A percentile compares a stretch with the other conserved stretches of the same genome.
phyloP scores from a whole-genome alignment of 2,888 invertebrate species.

The Volucella zonaria region DNA sequence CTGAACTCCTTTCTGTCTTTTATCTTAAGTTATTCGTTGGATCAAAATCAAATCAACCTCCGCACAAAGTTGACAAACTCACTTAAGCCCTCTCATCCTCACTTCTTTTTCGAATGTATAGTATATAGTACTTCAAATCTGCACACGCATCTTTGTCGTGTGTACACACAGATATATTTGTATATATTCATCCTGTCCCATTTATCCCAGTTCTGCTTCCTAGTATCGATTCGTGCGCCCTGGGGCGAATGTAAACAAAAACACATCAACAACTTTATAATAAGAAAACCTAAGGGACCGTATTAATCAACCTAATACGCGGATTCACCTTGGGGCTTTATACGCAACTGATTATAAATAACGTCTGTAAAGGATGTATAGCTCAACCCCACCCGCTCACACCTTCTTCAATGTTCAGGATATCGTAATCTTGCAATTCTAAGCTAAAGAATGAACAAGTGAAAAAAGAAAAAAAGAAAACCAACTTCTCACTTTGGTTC shows the following conservation, averaged over 20 bases:
- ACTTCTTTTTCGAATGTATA: no score
- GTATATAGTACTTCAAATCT: constrained; percentile 21
- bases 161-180: neutral
- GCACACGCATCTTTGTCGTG: constrained; percentile 43
- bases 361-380: constrained; percentile 36
- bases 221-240: constrained; percentile 38
- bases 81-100: constrained; percentile 31
- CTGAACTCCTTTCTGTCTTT: constrained; percentile 21
- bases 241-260: constrained; percentile 48
- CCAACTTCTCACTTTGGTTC: neutral
- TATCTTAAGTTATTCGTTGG: constrained; percentile 30
- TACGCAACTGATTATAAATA: constrained; percentile 54
- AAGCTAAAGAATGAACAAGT: neutral
- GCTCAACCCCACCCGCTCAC: neutral
- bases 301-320: constrained; percentile 59
- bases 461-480: neutral
- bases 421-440: constrained; percentile 20
- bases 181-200: neutral
- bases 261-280: constrained; percentile 65
- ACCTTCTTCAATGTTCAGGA: constrained; percentile 11
- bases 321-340: constrained; percentile 55
- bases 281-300: constrained; percentile 53
- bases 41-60: constrained; percentile 44
- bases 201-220: neutral
- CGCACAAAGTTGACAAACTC: constrained; percentile 50